Evolutionary conservation across 2,113 vertebrate genomes (phyloP), one percentile per base, ranked within the genome.

Genomic region (Pelodiscus sinensis): DNA sequence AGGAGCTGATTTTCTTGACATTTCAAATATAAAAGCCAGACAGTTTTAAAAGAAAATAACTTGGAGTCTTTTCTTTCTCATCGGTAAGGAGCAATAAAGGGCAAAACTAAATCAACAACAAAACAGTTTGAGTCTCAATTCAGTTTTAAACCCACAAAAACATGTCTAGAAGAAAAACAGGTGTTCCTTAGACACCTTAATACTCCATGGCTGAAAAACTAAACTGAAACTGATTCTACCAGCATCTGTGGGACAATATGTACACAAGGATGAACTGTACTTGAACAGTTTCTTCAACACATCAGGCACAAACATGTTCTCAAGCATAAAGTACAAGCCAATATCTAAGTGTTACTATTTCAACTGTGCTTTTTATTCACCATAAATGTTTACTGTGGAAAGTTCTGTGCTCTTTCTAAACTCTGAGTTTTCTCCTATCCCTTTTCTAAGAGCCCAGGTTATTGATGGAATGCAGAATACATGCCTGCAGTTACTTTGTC

Each of bases 281-380:
- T 87, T 91, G 75, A 93, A 94, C 51, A 56, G 90, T 77, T 73
- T 82, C 80, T 83, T 85, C 85, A 44, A 31, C 8, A 22, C 27
- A 55, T 44, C 80, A 94, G 60, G 56, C n/a, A 91, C 68, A 85
- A 51, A 81, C 35, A 91, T 71, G 82, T 6, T 86, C 68, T 82
- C 84, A 29, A 77, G 79, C 62, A 83, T 52, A 56, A 84, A 91
- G 87, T 82, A 52, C 10, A 71, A 21, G 24, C n/a, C 73, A 52
- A 3, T 51, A 56, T 50, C 75, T 81, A 87, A 12, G 35, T 65
- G 22, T 81, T 91, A 90, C 57, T 83, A 50, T 84, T 52, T n/a
- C 31, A 44, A n/a, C 31, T 75, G 24, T 90, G 73, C 56, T 91
- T 65, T 84, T 57, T 55, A 85, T 75, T 82, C 50, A 80, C 24